Conservation (phyloP, 2,797 vertebrate genomes). For the Anniella stebbinsi region DNA sequence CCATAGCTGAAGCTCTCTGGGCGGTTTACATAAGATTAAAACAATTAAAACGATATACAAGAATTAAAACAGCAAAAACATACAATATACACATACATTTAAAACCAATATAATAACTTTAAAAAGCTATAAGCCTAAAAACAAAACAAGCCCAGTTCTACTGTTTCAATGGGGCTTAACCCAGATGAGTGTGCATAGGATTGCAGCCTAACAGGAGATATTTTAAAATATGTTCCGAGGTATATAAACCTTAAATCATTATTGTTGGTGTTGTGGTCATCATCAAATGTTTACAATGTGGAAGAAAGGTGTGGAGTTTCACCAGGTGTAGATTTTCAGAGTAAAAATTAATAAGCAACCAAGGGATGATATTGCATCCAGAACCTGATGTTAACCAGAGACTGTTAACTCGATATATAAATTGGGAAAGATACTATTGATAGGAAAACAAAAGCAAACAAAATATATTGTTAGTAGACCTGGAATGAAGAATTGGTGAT, state of each 20-base stretch:
- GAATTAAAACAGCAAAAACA: too few species aligned
- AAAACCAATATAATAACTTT: too few species aligned
- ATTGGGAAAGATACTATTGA: neutral
- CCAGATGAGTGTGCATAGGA: neutral
- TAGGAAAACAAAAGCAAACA: neutral
- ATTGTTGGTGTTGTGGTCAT: too few species aligned
- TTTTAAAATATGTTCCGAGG: too few species aligned
- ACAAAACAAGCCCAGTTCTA: too few species aligned
- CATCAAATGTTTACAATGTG: neutral
- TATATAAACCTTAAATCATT: too few species aligned
- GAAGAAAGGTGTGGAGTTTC: neutral
- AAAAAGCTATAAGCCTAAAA: too few species aligned
- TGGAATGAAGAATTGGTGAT: slow-evolving; percentile 16
- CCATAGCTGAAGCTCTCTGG: too few species aligned
- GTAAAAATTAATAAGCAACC: slow-evolving; percentile 30
- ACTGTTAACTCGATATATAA: neutral
- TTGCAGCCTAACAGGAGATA: neutral
- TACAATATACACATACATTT: too few species aligned
- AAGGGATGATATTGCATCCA: neutral
- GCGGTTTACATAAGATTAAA: too few species aligned
- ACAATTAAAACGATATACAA: too few species aligned
- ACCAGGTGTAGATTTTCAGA: slow-evolving; percentile 5
- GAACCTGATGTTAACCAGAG: slow-evolving; percentile 10
- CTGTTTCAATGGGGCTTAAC: neutral
- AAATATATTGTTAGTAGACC: neutral